Evolutionary conservation across 2,888 invertebrate genomes (phyloP).

Genomic region (Drosophila leonis): DNA sequence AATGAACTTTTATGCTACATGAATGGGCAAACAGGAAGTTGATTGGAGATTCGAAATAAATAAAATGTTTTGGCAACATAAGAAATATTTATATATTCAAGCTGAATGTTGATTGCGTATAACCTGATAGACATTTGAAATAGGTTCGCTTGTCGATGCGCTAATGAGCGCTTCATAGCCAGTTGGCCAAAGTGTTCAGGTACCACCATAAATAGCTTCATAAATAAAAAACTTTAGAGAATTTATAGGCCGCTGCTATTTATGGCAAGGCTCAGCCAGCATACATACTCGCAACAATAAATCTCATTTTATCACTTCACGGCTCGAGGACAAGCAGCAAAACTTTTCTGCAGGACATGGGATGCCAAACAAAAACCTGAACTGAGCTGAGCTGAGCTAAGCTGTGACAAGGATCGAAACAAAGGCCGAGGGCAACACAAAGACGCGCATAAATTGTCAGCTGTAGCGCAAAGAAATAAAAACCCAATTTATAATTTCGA

Average conservation of each 20-base stretch:
- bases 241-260: conserved; percentile 61
- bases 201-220: conserved; percentile 46
- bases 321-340: conserved; percentile 52
- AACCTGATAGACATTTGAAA: conserved; percentile 1
- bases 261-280: conserved; percentile 40
- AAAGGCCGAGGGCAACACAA: conserved; percentile 42
- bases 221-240: conserved; percentile 64
- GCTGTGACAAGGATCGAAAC: conserved; percentile 18
- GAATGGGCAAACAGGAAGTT: neutral
- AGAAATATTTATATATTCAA: neutral
- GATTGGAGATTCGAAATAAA: neutral
- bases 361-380: conserved; percentile 33
- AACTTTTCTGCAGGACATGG: conserved; percentile 41
- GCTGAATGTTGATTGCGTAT: conserved; percentile 21
- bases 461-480: conserved; percentile 31
- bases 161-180: conserved; percentile 55
- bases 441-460: conserved; percentile 60
- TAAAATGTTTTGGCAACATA: neutral
- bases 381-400: conserved; percentile 7
- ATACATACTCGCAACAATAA: conserved; percentile 54
- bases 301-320: conserved; percentile 76
- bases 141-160: conserved; percentile 33
- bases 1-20: neutral
- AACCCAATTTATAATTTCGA: conserved; percentile 46
- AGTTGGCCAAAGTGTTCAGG: neutral